phyloP scores from a whole-genome alignment of 2,797 vertebrate genomes.

The Pseudochromis fuscus region DNA sequence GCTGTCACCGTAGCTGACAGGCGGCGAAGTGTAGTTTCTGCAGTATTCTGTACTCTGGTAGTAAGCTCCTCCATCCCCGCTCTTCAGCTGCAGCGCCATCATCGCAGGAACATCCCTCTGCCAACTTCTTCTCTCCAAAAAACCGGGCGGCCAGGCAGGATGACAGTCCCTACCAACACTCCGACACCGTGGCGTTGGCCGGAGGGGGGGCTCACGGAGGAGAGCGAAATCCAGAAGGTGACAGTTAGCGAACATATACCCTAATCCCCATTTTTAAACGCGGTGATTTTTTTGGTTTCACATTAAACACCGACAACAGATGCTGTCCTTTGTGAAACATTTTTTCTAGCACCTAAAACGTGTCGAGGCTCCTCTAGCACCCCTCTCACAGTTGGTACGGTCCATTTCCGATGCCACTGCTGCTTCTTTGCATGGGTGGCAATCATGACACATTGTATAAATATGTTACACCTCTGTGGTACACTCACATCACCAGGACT shows the following conservation, averaged over 20 bases:
- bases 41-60: constrained; percentile 83
- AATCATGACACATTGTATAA: constrained; percentile 73
- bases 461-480: constrained; percentile 69
- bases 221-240: not conserved
- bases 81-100: constrained; percentile 88
- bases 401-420: constrained; percentile 76
- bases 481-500: constrained; percentile 11
- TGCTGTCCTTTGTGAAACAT: fast-evolving
- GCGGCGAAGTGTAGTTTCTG: constrained; percentile 79
- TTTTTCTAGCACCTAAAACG: not conserved
- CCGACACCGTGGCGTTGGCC: constrained; percentile 18
- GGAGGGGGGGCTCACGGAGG: constrained; percentile 39
- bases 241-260: fast-evolving
- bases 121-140: constrained; percentile 79
- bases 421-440: constrained; percentile 68
- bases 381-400: constrained; percentile 67
- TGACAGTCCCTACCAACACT: constrained; percentile 61
- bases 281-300: fast-evolving
- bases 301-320: fast-evolving
- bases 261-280: fast-evolving
- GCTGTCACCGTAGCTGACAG: constrained; percentile 79
- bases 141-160: constrained; percentile 62
- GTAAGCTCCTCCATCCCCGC: constrained; percentile 78
- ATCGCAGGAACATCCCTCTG: constrained; percentile 79
- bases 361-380: not conserved